phyloP scores from a whole-genome alignment of 2,888 invertebrate genomes.

The Brachyopa scutellaris region DNA sequence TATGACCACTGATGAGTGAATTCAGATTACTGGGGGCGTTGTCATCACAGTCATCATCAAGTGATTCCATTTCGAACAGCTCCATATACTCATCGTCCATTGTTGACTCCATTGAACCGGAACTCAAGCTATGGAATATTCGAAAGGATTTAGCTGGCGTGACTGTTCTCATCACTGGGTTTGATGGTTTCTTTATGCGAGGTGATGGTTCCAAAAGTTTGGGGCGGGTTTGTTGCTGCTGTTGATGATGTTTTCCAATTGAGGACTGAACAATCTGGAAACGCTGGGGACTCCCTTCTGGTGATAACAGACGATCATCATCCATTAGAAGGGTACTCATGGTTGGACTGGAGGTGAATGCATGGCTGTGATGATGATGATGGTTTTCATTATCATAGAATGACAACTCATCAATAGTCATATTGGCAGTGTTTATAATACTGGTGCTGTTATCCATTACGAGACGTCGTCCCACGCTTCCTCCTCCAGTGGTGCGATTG shows the following conservation, averaged over 20 bases:
- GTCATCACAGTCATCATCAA: conserved; percentile 80
- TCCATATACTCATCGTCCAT: conserved; percentile 86
- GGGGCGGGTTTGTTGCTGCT: conserved; percentile 60
- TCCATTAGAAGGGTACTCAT: conserved; percentile 74
- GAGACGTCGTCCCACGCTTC: conserved; percentile 68
- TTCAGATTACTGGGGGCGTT: conserved; percentile 84
- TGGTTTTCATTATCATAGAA: conserved; percentile 79
- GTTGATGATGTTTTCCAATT: conserved; percentile 66
- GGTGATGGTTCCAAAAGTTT: conserved; percentile 72
- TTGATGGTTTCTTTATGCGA: conserved; percentile 74
- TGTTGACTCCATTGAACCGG: conserved; percentile 84
- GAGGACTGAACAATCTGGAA: conserved; percentile 77
- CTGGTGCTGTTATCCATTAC: conserved; percentile 65
- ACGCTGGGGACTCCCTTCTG: conserved; percentile 80
- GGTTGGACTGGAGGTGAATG: conserved; percentile 75
- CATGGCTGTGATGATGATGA: conserved; percentile 69
- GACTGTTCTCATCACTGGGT: conserved; percentile 74
- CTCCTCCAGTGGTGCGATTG: conserved; percentile 34
- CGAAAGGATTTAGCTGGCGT: conserved; percentile 79
- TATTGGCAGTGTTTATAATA: conserved; percentile 62
- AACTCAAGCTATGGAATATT: conserved; percentile 83
- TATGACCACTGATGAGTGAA: conserved; percentile 84
- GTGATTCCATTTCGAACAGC: conserved; percentile 84
- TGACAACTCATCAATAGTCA: conserved; percentile 80
- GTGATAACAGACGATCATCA: conserved; percentile 77